phyloP scores from a whole-genome alignment of 92 coral and sea anemone genomes.

The Epizoanthus stellaris region DNA sequence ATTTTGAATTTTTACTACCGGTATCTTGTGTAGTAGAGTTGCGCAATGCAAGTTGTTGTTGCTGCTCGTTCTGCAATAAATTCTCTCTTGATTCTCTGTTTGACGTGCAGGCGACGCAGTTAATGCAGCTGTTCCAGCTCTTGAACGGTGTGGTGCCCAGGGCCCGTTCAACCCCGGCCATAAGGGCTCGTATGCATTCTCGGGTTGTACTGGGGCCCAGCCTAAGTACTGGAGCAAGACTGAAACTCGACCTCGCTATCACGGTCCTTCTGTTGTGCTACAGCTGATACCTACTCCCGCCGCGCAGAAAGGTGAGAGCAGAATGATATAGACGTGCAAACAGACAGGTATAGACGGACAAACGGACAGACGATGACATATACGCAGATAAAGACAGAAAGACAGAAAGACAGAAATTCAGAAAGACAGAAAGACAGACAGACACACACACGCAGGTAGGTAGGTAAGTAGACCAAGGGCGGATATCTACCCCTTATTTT shows the following conservation, averaged over 20 bases:
- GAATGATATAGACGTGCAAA: not conserved
- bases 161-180: constrained; percentile 85
- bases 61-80: no score
- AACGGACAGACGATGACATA: not conserved
- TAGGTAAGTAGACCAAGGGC: no score
- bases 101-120: constrained; percentile 74
- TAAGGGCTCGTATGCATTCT: constrained; percentile 88
- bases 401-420: no score
- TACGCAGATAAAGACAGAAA: not conserved
- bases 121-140: constrained; percentile 75
- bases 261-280: constrained; percentile 91
- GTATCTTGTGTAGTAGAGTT: no score
- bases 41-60: no score
- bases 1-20: no score
- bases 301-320: constrained; percentile 82
- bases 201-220: constrained; percentile 88
- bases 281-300: constrained; percentile 96
- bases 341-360: not conserved
- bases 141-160: constrained; percentile 84
- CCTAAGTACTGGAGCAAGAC: constrained; percentile 83
- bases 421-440: no score
- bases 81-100: not conserved
- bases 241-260: constrained; percentile 89
- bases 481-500: no score
- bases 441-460: no score